A percentile compares a stretch with the other conserved stretches of the same genome.
phyloP scores from a whole-genome alignment of 2,888 invertebrate species.

The Cremastinae sp. region DNA sequence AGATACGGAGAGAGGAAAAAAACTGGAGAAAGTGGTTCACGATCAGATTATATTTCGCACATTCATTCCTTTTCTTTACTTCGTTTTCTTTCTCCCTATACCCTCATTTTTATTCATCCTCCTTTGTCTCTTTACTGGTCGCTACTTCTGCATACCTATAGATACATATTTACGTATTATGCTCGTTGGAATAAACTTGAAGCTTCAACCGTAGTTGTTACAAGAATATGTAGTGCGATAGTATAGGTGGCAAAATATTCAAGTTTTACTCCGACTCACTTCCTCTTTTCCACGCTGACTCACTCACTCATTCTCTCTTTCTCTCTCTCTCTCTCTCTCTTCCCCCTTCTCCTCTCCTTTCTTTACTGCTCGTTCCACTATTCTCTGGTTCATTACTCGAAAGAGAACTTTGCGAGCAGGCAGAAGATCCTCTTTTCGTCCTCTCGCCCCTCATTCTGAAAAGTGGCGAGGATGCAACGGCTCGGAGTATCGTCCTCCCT shows the following conservation, averaged over 20 bases:
- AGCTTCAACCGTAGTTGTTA: neutral
- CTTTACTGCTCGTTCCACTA: neutral
- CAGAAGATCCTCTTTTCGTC: slow-evolving; percentile 14
- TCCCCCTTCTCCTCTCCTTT: neutral
- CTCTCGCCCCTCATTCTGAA: neutral
- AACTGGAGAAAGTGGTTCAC: slow-evolving; percentile 8
- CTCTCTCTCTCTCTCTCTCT: neutral
- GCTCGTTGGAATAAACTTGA: neutral
- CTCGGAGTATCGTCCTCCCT: too few species aligned
- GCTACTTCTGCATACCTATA: neutral
- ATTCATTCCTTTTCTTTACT: neutral
- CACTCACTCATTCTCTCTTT: slow-evolving; percentile 6
- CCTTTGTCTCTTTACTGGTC: neutral
- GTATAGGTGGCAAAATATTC: slow-evolving; percentile 23
- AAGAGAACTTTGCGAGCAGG: slow-evolving; percentile 11
- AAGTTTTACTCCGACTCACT: slow-evolving; percentile 29
- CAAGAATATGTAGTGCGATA: slow-evolving; percentile 4
- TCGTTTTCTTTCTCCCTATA: slow-evolving; percentile 11
- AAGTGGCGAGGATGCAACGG: too few species aligned
- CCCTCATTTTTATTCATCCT: neutral
- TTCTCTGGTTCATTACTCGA: neutral
- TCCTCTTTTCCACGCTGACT: too few species aligned
- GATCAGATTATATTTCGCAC: slow-evolving; percentile 45
- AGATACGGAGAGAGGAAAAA: slow-evolving; percentile 14
- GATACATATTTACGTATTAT: neutral